phyloP scores from a whole-genome alignment of 2,797 vertebrate genomes.

The Dendrocincla fuliginosa region DNA sequence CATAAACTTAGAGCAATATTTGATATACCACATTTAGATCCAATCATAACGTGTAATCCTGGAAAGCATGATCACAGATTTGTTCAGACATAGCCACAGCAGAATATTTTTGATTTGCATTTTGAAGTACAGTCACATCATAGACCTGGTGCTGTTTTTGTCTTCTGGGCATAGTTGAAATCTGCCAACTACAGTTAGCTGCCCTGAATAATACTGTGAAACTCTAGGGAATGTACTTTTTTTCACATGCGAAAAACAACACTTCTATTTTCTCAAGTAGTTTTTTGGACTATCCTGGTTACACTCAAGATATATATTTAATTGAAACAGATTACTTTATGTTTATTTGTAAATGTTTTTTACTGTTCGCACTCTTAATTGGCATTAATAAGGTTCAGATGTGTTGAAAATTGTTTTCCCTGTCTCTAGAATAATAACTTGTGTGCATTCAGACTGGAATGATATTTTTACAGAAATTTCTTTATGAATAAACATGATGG shows the following conservation, averaged over 20 bases:
- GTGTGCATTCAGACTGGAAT: not conserved
- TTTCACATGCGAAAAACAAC: not conserved
- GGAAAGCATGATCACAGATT: not conserved
- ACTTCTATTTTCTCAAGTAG: rapidly evolving
- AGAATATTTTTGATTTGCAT: not conserved
- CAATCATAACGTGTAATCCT: not conserved
- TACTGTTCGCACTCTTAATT: not conserved
- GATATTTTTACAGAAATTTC: not conserved
- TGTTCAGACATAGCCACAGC: not conserved
- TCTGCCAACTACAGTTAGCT: not conserved
- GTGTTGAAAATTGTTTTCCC: not conserved
- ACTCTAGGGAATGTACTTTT: not conserved
- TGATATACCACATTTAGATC: not conserved
- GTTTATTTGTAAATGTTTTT: not conserved
- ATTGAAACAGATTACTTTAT: not conserved
- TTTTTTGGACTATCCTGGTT: not conserved
- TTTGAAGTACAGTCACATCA: not conserved
- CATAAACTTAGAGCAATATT: not conserved
- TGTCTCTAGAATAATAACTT: not conserved
- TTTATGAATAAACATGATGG: not conserved
- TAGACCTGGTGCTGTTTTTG: not conserved
- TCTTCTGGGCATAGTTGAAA: not conserved
- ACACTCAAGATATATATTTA: not conserved
- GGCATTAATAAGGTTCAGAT: not conserved
- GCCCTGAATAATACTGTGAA: not conserved